Base-by-base conservation (phyloP, 2,113 vertebrate species). In the Lathamus discolor region DNA sequence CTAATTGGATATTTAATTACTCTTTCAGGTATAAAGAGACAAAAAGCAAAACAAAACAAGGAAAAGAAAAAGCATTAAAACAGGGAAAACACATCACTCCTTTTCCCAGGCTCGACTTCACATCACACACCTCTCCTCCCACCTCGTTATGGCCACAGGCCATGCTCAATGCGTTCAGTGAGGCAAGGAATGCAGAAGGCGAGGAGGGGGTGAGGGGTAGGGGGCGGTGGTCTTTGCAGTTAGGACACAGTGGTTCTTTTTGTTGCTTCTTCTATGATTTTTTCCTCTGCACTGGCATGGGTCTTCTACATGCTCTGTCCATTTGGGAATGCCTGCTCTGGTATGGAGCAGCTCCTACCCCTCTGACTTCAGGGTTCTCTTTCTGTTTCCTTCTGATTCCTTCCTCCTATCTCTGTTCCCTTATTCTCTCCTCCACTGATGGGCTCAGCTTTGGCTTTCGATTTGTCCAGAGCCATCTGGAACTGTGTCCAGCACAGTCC, bases 81-180 rank as follows among this genome's bases (percentile, higher is more conserved):
- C 35, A 43, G 17, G 43, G 13, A 74, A 70, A 66, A 39, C 13
- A 57, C 17, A 37, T 8, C 17, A 7, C 5, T 74, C 6, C 22
- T 83, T 90, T 81, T 87, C 8, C 11, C 43, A 24, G 29, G 8
- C 37, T 79, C 2, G 1, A 52, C 19, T 69, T 83, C n/a, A 25
- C 22, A 19, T 77, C 9, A 12, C 59, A 31, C 23, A 9, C 8
- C 13, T 52, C n/a, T 63, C 4, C 35, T 83, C 8, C 9, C 27
- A 22, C 4, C 10, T 41, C 20, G 4, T 54, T 81, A 15, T 0
- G 0, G 18, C 7, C 0, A 0, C 28, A 28, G 24, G 16, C 35
- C 72, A 10, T 0, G 39, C 39, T 39, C 39, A 39, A 39, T 39
- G 11, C 31, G 17, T 80, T 63, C n/a, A 24, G 1, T 24, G 64